Conservation (phyloP, 2,113 vertebrate species). For the Grammomys dolichurus region DNA sequence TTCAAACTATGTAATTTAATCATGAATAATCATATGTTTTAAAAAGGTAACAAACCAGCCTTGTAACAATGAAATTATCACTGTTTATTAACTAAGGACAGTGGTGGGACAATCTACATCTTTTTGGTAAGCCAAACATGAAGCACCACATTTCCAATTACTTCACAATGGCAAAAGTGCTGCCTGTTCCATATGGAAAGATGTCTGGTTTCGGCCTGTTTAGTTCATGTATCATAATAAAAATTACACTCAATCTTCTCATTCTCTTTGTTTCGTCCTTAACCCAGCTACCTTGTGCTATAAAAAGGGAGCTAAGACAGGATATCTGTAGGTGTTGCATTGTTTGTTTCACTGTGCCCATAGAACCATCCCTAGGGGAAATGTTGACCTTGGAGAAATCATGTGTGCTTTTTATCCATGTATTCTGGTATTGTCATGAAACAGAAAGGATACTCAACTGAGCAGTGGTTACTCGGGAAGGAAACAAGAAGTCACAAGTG, state of each 20-base stretch:
- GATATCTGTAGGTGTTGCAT: slow-evolving; percentile 54
- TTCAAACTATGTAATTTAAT: slow-evolving; percentile 52
- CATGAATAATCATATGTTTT: slow-evolving; percentile 52
- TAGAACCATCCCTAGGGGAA: slow-evolving; percentile 7
- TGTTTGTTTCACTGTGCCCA: slow-evolving; percentile 30
- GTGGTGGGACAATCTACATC: not conserved
- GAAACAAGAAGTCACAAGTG: not conserved
- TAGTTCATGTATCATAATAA: not conserved
- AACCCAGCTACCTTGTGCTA: slow-evolving; percentile 7
- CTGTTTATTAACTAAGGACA: not conserved
- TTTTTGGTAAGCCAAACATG: not conserved
- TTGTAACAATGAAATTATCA: slow-evolving; percentile 56
- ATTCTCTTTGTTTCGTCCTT: slow-evolving; percentile 22
- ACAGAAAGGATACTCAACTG: not conserved
- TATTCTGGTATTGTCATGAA: not conserved
- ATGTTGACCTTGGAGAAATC: slow-evolving; percentile 41
- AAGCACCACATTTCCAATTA: not conserved
- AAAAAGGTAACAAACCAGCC: slow-evolving; percentile 19
- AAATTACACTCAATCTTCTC: not conserved
- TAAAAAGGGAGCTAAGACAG: slow-evolving; percentile 53
- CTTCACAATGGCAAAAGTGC: not conserved
- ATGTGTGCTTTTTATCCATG: not conserved
- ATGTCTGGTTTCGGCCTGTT: slow-evolving; percentile 1
- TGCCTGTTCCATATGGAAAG: slow-evolving; percentile 4
- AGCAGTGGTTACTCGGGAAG: not conserved